These are phyloP conservation scores for Chromoteleia sp. DNA, from an alignment of 2,888 invertebrate species.

Conservation along the genomic window DNA sequence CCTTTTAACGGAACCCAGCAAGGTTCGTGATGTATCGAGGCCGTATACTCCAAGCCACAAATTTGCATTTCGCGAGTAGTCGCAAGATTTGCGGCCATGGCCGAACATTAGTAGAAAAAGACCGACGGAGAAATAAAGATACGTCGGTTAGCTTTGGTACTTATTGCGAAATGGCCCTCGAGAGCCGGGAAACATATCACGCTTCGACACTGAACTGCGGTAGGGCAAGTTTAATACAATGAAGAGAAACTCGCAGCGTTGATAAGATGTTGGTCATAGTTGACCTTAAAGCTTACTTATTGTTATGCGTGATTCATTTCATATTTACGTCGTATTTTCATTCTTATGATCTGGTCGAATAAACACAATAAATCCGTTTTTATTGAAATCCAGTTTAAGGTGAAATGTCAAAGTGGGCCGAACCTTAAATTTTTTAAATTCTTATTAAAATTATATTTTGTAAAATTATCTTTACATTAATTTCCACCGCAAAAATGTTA, in stretches of 20 bases:
- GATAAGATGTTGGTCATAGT: conserved; percentile 34
- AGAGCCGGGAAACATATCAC: conserved; percentile 36
- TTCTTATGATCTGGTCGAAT: neutral
- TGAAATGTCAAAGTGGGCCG: too few species aligned
- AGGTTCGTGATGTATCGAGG: conserved; percentile 48
- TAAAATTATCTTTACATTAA: too few species aligned
- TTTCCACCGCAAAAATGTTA: too few species aligned
- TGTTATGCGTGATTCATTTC: conserved; percentile 30
- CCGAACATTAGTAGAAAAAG: conserved; percentile 55
- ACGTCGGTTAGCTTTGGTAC: conserved; percentile 32
- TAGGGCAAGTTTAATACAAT: conserved; percentile 55
- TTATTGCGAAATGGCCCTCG: conserved; percentile 51
- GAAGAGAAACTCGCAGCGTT: conserved; percentile 38
- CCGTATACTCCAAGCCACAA: conserved; percentile 29
- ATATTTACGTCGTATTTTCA: conserved; percentile 4
- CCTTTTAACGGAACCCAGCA: conserved; percentile 36
- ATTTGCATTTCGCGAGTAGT: conserved; percentile 45
- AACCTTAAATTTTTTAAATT: too few species aligned
- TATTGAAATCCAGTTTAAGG: too few species aligned
- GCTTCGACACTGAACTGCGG: conserved; percentile 41
- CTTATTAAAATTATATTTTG: too few species aligned
- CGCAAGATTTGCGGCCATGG: conserved; percentile 52
- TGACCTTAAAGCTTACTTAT: conserved; percentile 47
- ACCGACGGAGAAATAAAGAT: conserved; percentile 32
- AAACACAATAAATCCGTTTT: neutral